A percentile compares a stretch with the other conserved stretches of the same genome.
Conservation (phyloP, 2,888 invertebrate species). For the Tridacna gigas region DNA sequence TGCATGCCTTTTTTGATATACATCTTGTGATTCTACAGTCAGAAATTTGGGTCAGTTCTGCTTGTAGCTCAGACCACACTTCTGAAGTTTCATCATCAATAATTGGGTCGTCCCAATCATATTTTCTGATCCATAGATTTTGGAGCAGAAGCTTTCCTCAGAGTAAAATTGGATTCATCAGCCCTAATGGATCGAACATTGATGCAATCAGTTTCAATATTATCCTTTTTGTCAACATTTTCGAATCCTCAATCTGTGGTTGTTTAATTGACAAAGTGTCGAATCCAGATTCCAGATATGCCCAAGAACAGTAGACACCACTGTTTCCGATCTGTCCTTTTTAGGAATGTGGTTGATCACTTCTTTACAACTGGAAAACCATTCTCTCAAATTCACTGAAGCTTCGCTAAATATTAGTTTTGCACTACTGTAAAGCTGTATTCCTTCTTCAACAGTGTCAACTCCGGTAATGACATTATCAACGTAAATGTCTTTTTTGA, state of each 20-base stretch:
- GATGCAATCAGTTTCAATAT: slow-evolving; percentile 24
- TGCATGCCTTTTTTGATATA: not conserved
- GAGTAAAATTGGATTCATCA: slow-evolving; percentile 12
- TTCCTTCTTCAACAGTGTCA: too few species aligned
- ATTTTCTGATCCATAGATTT: slow-evolving; percentile 25
- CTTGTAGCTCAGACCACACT: not conserved
- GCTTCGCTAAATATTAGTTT: slow-evolving; percentile 29
- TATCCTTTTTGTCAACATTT: slow-evolving; percentile 14
- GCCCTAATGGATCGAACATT: slow-evolving; percentile 26
- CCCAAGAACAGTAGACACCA: slow-evolving; percentile 27
- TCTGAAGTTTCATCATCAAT: not conserved
- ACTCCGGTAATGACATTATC: too few species aligned
- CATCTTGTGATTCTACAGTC: slow-evolving; percentile 4
- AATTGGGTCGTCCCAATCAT: slow-evolving; percentile 30
- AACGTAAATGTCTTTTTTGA: slow-evolving; percentile 38
- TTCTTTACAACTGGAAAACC: slow-evolving; percentile 10
- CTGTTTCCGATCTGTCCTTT: not conserved
- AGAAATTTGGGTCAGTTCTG: not conserved
- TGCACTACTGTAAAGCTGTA: too few species aligned
- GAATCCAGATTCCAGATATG: slow-evolving; percentile 28
- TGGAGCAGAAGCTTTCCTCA: slow-evolving; percentile 28
- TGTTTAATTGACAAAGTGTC: slow-evolving; percentile 22
- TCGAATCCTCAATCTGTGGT: too few species aligned
- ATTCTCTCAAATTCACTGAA: slow-evolving; percentile 32
- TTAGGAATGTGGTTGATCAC: not conserved